Conservation (phyloP, 2,888 invertebrate species). For the Agriotes lineatus region DNA sequence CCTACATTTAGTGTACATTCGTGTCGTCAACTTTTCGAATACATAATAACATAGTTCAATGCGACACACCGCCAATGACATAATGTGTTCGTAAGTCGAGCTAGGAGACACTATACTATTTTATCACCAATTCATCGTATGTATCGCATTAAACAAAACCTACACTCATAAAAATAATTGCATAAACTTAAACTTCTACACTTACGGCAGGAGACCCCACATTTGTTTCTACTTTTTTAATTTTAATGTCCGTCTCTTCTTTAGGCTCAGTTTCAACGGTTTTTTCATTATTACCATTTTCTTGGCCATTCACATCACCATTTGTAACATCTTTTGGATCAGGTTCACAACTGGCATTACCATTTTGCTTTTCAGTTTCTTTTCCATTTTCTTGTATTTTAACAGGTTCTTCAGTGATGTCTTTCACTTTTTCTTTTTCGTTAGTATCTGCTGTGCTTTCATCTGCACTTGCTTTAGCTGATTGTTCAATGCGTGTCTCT, state of each 20-base stretch:
- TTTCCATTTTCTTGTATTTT: constrained; percentile 34
- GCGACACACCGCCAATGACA: no score
- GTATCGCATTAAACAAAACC: constrained; percentile 19
- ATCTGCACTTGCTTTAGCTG: background rate
- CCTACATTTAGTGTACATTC: constrained; percentile 22
- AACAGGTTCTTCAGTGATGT: background rate
- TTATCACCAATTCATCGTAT: no score
- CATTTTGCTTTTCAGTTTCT: background rate
- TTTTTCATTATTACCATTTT: constrained; percentile 58
- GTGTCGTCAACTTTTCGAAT: background rate
- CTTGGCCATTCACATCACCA: constrained; percentile 49
- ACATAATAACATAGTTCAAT: constrained; percentile 8
- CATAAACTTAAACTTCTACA: constrained; percentile 66
- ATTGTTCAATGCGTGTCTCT: background rate
- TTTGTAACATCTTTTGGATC: constrained; percentile 54
- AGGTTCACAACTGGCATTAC: background rate
- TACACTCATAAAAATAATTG: background rate
- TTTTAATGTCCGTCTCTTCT: constrained; percentile 68
- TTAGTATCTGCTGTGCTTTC: background rate
- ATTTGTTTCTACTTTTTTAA: constrained; percentile 69
- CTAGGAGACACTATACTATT: background rate
- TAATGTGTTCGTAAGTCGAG: no score
- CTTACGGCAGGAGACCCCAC: constrained; percentile 67
- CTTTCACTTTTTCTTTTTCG: background rate
- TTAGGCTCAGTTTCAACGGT: constrained; percentile 56